Evolutionary conservation across 2,797 vertebrate genomes (phyloP).

Genomic region (Carduelis carduelis): DNA sequence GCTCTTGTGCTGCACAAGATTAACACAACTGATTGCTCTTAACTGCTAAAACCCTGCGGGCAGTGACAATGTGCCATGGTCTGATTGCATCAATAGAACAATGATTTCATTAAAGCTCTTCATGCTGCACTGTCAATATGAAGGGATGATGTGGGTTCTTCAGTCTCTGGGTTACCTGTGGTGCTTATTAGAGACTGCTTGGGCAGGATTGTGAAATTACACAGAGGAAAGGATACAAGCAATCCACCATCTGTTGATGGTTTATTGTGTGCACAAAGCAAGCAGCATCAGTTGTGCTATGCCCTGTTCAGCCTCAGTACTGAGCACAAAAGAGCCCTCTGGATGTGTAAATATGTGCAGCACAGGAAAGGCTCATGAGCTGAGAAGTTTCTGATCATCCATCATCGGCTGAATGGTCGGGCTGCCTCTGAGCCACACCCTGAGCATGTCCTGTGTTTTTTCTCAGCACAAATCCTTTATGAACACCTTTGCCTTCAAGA

Average conservation of each 20-base stretch:
- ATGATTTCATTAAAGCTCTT: not conserved
- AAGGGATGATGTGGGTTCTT: not conserved
- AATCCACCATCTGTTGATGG: not conserved
- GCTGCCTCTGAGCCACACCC: accelerated
- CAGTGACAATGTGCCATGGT: accelerated
- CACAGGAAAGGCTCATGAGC: not conserved
- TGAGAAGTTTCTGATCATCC: not conserved
- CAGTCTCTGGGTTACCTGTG: not conserved
- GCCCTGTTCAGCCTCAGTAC: not conserved
- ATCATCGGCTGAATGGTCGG: accelerated
- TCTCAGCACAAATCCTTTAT: not conserved
- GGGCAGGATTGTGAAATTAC: not conserved
- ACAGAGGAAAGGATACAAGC: not conserved
- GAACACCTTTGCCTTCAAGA: not conserved
- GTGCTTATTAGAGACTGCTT: not conserved
- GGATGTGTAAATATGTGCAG: not conserved
- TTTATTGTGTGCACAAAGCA: not conserved
- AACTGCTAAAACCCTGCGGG: not conserved
- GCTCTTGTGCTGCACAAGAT: not conserved
- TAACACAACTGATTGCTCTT: not conserved
- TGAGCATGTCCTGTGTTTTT: not conserved
- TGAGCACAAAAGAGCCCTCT: not conserved
- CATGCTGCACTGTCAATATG: not conserved
- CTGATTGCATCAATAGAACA: not conserved
- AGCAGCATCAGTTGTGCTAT: not conserved